Percentiles rank a stretch among this genome's conserved stretches.
Evolutionary conservation across 2,113 vertebrate species (phyloP).

Genomic region (Strix uralensis): DNA sequence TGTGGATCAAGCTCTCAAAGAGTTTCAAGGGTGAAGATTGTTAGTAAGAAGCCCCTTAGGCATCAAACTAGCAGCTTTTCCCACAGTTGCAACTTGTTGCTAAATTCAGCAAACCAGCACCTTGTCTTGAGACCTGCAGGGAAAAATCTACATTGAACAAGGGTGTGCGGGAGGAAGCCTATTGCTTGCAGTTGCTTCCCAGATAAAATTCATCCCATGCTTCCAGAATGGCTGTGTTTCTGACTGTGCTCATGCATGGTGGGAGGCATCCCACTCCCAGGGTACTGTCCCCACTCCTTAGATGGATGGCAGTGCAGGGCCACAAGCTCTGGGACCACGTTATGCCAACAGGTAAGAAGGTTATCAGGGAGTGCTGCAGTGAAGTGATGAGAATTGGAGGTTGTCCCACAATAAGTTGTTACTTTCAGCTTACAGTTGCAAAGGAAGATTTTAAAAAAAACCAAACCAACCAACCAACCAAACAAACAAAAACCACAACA

Average conservation of each 20-base stretch:
- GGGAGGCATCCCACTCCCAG: fast-evolving
- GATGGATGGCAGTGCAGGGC: background rate
- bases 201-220: background rate
- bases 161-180: fast-evolving
- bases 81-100: background rate
- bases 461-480: no score
- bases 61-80: background rate
- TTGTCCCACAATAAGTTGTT: background rate
- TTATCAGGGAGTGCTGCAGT: background rate
- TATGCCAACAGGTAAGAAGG: background rate
- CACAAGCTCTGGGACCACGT: fast-evolving
- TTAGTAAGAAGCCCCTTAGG: background rate
- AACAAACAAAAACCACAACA: no score
- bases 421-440: background rate
- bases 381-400: background rate
- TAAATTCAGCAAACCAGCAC: background rate
- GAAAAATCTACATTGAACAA: background rate
- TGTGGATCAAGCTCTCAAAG: background rate
- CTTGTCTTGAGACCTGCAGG: background rate
- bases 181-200: background rate
- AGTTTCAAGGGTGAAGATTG: background rate
- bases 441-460: background rate
- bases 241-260: fast-evolving
- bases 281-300: background rate
- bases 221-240: background rate